Percentiles rank a stretch among this genome's conserved stretches.
Evolutionary conservation across 2,888 invertebrate species (phyloP).

Genomic region (Protophormia terraenovae): DNA sequence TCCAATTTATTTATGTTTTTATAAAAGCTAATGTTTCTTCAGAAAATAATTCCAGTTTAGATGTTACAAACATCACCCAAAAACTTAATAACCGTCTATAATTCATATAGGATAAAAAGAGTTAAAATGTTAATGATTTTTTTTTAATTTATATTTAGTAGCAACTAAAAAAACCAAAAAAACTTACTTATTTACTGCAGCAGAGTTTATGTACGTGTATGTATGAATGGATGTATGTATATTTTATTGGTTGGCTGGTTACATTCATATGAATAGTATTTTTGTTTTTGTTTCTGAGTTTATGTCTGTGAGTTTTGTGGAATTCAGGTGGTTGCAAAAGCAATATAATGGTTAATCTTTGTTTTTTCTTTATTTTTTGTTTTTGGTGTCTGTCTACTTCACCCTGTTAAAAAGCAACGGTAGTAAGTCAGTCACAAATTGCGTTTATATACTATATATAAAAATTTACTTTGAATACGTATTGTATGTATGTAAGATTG

Average conservation of each 20-base stretch:
- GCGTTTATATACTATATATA: neutral
- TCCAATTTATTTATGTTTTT: too few relatives aligned
- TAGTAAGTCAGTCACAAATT: slow-evolving; percentile 15
- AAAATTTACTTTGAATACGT: neutral
- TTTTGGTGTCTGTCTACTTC: slow-evolving; percentile 7
- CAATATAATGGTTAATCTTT: slow-evolving; percentile 32
- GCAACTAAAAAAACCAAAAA: neutral
- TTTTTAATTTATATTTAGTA: neutral
- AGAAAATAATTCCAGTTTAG: too few relatives aligned
- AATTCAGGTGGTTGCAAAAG: slow-evolving; percentile 59
- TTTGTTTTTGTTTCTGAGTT: neutral
- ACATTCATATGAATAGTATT: slow-evolving; percentile 2
- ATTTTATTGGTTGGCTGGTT: slow-evolving; percentile 1
- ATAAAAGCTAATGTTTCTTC: too few relatives aligned
- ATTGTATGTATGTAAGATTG: neutral
- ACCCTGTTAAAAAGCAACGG: slow-evolving; percentile 22
- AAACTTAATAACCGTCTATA: too few relatives aligned
- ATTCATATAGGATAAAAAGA: neutral
- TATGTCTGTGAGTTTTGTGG: slow-evolving; percentile 32
- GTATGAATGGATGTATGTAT: neutral
- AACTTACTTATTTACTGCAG: slow-evolving; percentile 32
- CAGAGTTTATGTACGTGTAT: neutral
- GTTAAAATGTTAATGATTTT: slow-evolving; percentile 24
- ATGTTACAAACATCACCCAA: neutral
- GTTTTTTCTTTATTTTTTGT: neutral